These are phyloP conservation scores for Tetragnatha versicolor DNA, from an alignment of 1,140 invertebrate species.

Conservation along the genomic window DNA sequence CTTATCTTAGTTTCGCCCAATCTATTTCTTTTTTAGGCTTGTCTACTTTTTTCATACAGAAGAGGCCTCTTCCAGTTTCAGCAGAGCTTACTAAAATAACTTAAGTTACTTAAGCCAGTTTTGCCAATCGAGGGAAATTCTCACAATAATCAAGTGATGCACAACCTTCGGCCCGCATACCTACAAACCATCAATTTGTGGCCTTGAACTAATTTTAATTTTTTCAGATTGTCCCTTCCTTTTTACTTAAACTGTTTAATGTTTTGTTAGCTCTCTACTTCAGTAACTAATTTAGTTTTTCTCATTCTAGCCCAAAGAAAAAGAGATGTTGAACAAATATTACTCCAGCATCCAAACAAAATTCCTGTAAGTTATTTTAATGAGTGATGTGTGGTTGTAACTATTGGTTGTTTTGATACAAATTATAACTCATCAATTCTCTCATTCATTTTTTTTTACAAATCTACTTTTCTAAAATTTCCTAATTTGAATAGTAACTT, in stretches of 20 bases:
- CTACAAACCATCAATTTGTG: neutral
- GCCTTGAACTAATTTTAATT: neutral
- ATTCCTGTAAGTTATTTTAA: slow-evolving; percentile 63
- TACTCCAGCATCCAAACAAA: slow-evolving; percentile 70
- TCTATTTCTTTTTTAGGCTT: no score
- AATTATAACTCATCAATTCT: neutral
- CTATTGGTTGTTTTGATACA: neutral
- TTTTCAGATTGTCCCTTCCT: neutral
- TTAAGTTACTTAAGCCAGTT: neutral
- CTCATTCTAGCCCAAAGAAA: slow-evolving; percentile 66
- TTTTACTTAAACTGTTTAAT: slow-evolving; percentile 5
- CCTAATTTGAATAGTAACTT: neutral
- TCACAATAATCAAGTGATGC: neutral
- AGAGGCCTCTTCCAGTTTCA: no score
- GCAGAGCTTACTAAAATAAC: no score
- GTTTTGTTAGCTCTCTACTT: neutral
- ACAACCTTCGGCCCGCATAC: neutral
- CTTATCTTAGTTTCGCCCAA: no score
- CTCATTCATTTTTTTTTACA: neutral
- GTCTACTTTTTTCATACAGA: no score
- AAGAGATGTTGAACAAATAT: slow-evolving; percentile 70
- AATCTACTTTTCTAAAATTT: neutral
- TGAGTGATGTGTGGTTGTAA: neutral
- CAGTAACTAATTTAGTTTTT: neutral
- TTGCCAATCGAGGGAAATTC: neutral